Percentiles rank a stretch among this genome's conserved stretches.
phyloP scores from a whole-genome alignment of 2,113 vertebrate species.

The Galbula dea region DNA sequence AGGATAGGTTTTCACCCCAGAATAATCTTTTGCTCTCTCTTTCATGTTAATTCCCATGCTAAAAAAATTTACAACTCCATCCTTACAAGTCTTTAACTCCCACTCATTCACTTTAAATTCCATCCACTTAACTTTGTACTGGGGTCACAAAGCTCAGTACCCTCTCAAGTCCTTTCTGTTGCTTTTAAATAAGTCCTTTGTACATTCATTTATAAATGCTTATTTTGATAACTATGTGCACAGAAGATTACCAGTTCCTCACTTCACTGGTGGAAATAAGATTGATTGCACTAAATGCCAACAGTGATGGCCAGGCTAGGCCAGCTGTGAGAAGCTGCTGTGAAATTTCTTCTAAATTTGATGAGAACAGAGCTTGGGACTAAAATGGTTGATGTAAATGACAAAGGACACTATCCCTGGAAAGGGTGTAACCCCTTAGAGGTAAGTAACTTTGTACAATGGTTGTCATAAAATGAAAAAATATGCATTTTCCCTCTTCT shows the following conservation, averaged over 20 bases:
- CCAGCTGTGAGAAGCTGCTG: background rate
- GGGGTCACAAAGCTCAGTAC: conserved; percentile 24
- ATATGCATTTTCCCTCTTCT: background rate
- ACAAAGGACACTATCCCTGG: background rate
- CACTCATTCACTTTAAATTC: background rate
- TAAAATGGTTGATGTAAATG: background rate
- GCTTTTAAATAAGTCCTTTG: conserved; percentile 34
- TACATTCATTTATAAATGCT: conserved; percentile 33
- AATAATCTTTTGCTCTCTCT: background rate
- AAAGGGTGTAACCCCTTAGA: background rate
- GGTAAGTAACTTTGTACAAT: background rate
- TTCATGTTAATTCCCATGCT: background rate
- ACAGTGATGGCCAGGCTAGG: background rate
- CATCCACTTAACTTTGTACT: background rate
- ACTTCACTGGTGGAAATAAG: conserved; percentile 15
- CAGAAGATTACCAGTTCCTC: conserved; percentile 22
- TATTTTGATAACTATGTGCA: conserved; percentile 35
- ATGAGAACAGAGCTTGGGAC: background rate
- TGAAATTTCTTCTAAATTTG: conserved; percentile 33
- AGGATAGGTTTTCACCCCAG: background rate
- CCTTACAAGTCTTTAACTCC: background rate
- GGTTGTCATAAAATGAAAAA: background rate
- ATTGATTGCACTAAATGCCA: conserved; percentile 25
- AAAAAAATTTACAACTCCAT: background rate
- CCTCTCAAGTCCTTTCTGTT: conserved; percentile 35